Evolutionary conservation across 2,113 vertebrate species (phyloP).

Genomic region (Okapia johnstoni): DNA sequence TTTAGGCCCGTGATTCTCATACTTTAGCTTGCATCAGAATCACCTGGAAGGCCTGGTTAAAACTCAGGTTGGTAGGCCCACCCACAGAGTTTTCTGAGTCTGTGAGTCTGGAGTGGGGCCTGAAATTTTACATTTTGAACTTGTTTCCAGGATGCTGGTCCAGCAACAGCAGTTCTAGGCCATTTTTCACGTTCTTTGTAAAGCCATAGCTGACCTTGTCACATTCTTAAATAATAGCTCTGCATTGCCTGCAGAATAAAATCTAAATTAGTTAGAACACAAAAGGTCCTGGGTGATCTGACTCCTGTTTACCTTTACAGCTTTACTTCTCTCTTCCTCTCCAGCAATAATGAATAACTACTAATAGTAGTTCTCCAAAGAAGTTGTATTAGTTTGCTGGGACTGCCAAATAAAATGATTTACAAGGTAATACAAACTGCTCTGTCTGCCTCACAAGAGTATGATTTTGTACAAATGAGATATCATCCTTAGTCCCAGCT

Average conservation of each 20-base stretch:
- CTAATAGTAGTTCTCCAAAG: neutral
- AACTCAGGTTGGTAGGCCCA: neutral
- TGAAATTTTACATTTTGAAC: conserved; percentile 5
- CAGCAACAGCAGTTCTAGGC: neutral
- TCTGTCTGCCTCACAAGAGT: neutral
- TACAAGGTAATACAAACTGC: neutral
- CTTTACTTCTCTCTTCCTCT: neutral
- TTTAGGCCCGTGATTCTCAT: neutral
- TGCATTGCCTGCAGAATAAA: neutral
- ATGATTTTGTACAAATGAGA: neutral
- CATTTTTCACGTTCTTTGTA: neutral
- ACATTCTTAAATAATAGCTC: neutral
- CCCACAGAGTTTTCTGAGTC: neutral
- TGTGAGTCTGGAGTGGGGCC: neutral
- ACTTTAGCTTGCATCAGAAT: neutral
- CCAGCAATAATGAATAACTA: neutral
- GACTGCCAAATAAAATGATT: neutral
- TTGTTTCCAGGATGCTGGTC: neutral
- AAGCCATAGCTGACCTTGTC: neutral
- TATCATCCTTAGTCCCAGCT: neutral
- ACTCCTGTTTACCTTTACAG: neutral
- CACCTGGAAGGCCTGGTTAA: neutral
- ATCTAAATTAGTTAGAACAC: neutral
- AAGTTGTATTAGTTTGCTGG: neutral
- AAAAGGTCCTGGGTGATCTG: neutral